Conservation (phyloP, 1,140 invertebrate species). For the Eufriesea mexicana region DNA sequence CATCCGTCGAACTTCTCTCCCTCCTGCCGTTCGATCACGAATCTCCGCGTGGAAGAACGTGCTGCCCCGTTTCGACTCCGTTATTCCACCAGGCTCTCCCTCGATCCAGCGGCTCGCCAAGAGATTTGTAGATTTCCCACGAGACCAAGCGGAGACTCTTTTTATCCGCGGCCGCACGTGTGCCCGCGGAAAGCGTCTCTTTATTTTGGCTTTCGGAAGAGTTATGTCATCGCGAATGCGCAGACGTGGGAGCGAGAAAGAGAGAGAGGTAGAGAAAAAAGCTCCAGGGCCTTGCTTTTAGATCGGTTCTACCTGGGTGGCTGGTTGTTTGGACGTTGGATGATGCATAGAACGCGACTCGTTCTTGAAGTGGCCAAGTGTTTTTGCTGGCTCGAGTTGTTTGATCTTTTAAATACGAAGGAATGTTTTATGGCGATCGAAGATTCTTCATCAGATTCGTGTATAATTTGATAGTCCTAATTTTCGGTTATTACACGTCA, state of each 20-base stretch:
- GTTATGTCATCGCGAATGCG: conserved; percentile 15
- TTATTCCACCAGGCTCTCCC: not conserved
- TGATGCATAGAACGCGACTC: not conserved
- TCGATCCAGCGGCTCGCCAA: not conserved
- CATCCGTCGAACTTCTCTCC: conserved; percentile 41
- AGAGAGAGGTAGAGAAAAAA: not conserved
- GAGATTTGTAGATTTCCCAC: conserved; percentile 42
- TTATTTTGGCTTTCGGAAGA: conserved; percentile 30
- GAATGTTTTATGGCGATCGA: too few relatives aligned
- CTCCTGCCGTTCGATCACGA: conserved; percentile 8
- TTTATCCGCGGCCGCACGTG: conserved; percentile 25
- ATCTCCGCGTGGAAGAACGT: conserved; percentile 6
- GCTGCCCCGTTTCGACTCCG: conserved; percentile 1
- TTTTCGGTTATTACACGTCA: too few relatives aligned
- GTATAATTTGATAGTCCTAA: too few relatives aligned
- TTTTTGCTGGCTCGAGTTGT: not conserved
- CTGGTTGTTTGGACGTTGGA: not conserved
- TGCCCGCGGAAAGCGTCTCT: conserved; percentile 22
- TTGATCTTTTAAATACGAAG: too few relatives aligned
- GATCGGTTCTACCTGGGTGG: not conserved
- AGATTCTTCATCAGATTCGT: too few relatives aligned
- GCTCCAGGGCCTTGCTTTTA: not conserved
- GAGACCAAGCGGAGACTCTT: conserved; percentile 24
- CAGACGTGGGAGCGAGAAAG: too few relatives aligned
- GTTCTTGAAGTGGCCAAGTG: not conserved